Evolutionary conservation across 2,888 invertebrate species (phyloP).

Genomic region (Sepiola atlantica): DNA sequence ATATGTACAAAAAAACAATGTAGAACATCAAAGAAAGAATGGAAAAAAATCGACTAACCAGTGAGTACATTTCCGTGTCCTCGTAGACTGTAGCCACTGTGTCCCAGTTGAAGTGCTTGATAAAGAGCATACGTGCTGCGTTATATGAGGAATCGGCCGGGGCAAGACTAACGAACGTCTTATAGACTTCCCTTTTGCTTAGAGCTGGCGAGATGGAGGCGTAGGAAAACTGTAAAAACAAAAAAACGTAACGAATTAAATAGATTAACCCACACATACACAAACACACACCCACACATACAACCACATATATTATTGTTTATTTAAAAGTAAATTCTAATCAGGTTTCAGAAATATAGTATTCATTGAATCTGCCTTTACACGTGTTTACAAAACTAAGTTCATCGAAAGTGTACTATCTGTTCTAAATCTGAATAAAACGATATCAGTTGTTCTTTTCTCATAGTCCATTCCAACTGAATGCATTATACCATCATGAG

Average conservation of each 20-base stretch:
- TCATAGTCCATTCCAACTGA: no score
- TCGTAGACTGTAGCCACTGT: constrained; percentile 91
- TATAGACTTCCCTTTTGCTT: constrained; percentile 90
- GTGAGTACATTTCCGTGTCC: constrained; percentile 87
- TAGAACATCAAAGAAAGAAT: not conserved
- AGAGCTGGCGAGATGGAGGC: constrained; percentile 92
- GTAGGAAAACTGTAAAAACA: constrained; percentile 84
- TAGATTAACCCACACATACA: not conserved
- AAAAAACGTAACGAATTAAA: not conserved
- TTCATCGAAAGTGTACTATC: no score
- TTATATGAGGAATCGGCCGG: constrained; percentile 94
- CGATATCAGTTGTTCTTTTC: no score
- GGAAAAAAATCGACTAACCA: constrained; percentile 75
- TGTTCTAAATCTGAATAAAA: no score
- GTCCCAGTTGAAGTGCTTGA: constrained; percentile 87
- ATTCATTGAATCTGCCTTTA: no score
- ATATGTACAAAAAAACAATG: not conserved
- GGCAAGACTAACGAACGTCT: constrained; percentile 90
- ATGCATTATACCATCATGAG: no score
- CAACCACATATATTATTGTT: no score
- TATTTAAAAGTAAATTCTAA: no score
- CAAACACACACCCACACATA: no score
- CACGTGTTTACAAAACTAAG: no score
- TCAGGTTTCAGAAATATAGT: no score
- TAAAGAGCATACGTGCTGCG: constrained; percentile 87